phyloP scores from a whole-genome alignment of 2,113 vertebrate genomes.

The Saguinus midas region DNA sequence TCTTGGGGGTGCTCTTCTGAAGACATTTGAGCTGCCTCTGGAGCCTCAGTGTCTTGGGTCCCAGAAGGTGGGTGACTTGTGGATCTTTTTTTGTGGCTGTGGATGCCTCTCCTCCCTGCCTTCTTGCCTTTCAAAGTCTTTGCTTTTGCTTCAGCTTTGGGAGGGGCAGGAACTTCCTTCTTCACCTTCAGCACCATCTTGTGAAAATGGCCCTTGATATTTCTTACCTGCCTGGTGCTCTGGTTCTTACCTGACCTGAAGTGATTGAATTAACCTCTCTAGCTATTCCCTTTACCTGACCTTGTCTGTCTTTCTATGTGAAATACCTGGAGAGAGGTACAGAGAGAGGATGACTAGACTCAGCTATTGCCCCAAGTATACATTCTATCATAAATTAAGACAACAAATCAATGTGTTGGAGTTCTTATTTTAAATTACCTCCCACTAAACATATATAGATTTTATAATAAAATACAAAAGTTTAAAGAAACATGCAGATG shows the following conservation, averaged over 20 bases:
- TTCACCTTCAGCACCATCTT: too few relatives aligned
- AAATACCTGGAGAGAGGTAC: not conserved
- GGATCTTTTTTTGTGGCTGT: too few relatives aligned
- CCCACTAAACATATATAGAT: not conserved
- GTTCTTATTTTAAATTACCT: not conserved
- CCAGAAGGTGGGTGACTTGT: too few relatives aligned
- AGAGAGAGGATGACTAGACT: not conserved
- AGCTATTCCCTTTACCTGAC: not conserved
- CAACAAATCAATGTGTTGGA: not conserved
- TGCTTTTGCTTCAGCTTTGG: too few relatives aligned
- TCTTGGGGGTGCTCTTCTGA: too few relatives aligned
- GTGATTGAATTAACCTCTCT: not conserved
- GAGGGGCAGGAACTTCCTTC: too few relatives aligned
- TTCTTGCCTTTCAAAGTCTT: too few relatives aligned
- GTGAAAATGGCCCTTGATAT: not conserved
- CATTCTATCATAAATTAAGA: not conserved
- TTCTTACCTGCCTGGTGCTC: not conserved
- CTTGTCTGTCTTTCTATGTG: not conserved
- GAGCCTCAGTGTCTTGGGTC: too few relatives aligned
- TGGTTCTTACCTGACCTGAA: not conserved
- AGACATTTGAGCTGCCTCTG: too few relatives aligned
- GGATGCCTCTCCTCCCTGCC: too few relatives aligned
- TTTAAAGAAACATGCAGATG: not conserved
- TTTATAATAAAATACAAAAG: not conserved
- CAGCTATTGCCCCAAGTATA: not conserved